A percentile compares a stretch with the other conserved stretches of the same genome.
Evolutionary conservation across 2,888 invertebrate species (phyloP).

Genomic region (Dasypolia templi): DNA sequence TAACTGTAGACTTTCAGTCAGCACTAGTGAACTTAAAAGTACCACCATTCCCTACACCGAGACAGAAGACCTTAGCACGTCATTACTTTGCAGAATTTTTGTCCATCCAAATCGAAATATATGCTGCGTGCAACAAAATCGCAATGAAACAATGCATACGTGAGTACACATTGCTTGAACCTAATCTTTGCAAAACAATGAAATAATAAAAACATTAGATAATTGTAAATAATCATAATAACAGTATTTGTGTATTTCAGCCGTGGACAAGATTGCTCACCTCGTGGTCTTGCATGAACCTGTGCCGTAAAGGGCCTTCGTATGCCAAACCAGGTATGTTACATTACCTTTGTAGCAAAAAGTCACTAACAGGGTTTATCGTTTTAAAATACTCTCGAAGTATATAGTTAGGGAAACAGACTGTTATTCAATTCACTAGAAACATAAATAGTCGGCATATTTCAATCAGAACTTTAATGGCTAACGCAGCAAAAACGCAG

Average conservation of each 20-base stretch:
- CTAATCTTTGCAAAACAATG: no score
- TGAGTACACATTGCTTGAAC: slow-evolving; percentile 16
- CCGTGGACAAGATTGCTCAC: slow-evolving; percentile 28
- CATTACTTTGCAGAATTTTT: slow-evolving; percentile 35
- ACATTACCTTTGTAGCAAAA: not conserved
- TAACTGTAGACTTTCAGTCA: slow-evolving; percentile 2
- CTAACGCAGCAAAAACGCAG: not conserved
- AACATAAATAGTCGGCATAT: not conserved
- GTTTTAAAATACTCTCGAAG: not conserved
- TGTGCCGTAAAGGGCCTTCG: not conserved
- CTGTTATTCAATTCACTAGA: not conserved
- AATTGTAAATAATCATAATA: no score
- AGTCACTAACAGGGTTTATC: not conserved
- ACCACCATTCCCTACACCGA: slow-evolving; percentile 6
- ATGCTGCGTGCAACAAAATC: slow-evolving; percentile 34
- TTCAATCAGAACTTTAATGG: not conserved
- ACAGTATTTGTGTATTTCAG: slow-evolving; percentile 1
- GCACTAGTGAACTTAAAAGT: slow-evolving; percentile 10
- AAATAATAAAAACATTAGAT: not conserved
- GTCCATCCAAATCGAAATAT: slow-evolving; percentile 34
- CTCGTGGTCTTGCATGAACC: slow-evolving; percentile 1
- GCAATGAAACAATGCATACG: slow-evolving; percentile 29
- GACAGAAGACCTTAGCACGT: slow-evolving; percentile 1
- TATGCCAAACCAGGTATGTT: not conserved
- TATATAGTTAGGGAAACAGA: not conserved